phyloP scores from a whole-genome alignment of 2,113 vertebrate species.

The Syngnathus scovelli region DNA sequence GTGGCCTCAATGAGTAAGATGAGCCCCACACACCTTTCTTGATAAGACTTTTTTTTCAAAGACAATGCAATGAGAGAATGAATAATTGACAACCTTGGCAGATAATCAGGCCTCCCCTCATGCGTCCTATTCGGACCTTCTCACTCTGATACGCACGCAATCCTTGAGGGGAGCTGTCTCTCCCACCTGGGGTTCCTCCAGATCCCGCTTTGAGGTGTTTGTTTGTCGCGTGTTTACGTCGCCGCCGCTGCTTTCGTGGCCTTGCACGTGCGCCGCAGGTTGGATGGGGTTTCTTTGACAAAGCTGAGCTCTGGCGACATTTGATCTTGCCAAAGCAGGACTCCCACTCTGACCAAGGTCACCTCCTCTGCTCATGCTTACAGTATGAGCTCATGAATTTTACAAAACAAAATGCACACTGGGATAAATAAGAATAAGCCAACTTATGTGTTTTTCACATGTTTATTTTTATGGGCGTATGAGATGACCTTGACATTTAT shows the following conservation, averaged over 20 bases:
- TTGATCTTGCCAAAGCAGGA: conserved; percentile 44
- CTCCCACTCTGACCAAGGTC: conserved; percentile 61
- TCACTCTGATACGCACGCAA: background rate
- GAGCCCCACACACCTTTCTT: conserved; percentile 70
- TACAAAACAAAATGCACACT: background rate
- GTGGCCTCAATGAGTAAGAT: conserved; percentile 73
- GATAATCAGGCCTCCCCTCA: conserved; percentile 40
- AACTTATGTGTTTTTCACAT: conserved; percentile 38
- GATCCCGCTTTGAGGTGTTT: too few species aligned
- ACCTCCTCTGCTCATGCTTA: conserved; percentile 17
- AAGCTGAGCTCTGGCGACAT: conserved; percentile 64
- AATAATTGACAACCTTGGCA: conserved; percentile 68
- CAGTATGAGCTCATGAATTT: background rate
- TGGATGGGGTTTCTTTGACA: conserved; percentile 51
- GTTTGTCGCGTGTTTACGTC: conserved; percentile 24
- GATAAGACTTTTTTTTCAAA: conserved; percentile 67
- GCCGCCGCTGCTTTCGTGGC: background rate
- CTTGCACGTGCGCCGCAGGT: conserved; percentile 18
- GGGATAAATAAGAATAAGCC: conserved; percentile 5
- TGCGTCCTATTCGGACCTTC: background rate
- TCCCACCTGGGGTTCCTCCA: too few species aligned
- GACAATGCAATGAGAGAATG: conserved; percentile 68
- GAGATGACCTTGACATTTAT: conserved; percentile 50
- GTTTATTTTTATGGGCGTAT: conserved; percentile 63
- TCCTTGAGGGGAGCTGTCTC: background rate